Base-by-base conservation (phyloP, 2,888 invertebrate species). In the Troides helena region DNA sequence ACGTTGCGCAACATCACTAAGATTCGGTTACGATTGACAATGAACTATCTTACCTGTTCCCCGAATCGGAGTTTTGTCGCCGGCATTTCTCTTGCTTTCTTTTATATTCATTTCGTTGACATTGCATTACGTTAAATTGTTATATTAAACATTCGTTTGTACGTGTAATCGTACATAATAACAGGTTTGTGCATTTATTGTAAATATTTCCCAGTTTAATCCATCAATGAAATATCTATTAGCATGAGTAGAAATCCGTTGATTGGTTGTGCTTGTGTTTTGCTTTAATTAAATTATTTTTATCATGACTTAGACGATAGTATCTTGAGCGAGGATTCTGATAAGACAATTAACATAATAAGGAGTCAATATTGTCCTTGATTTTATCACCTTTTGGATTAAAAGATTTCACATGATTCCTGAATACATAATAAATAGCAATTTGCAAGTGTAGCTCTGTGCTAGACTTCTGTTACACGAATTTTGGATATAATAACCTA, bases 1-100 rank as follows among this genome's bases (percentile, higher is more conserved):
- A 80, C 80, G 82, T 91, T 91, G 87, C 84, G 88, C 89, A 90
- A 91, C 86, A 85, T 85, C 83, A 76, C 78, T 78, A 79, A 85
- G 85, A 86, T 89, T 87, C 81, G 81, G 85, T 83, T 85, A 85
- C 87, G 84, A 86, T 86, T 87, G 85, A 87, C 84, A 84, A 78
- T 65, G 58, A 57, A 58, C 39, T n/a, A 18, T n/a, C 23, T 58
- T 43, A 65, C 57, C 57, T 58, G 65, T 65, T 61, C 25, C 39
- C 43, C 65, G 39, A 21, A 58, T 2, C 3, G 57, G 58, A 65
- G 58, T 58, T 23, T 63, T n/a, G 23, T 58, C 57, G 65, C n/a
- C 53, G 5, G 53, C 53, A 18, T 53, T 53, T 53, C n/a, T 53
- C 53, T n/a, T 53, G n/a, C 18, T 53, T 53, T 53, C 53, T 53